Percentiles rank a stretch among this genome's conserved stretches.
phyloP scores from a whole-genome alignment of 2,888 invertebrate genomes.

The Drosophila parthenogenetica region DNA sequence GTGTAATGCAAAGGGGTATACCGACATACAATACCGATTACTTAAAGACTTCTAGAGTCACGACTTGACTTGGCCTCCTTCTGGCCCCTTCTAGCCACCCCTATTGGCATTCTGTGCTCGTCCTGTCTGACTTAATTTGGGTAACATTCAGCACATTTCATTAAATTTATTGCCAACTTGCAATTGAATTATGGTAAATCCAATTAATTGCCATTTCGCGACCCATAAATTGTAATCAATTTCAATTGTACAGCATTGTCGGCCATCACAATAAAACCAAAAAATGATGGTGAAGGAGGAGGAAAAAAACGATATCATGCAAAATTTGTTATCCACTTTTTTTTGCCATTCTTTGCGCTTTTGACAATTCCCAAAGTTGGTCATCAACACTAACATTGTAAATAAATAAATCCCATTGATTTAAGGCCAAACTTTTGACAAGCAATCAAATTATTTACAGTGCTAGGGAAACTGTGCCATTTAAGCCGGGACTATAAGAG shows the following conservation, averaged over 20 bases:
- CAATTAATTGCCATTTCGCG: conserved; percentile 64
- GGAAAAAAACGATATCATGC: neutral
- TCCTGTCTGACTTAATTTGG: conserved; percentile 46
- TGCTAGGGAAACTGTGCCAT: no score
- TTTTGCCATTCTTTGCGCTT: neutral
- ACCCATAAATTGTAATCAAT: conserved; percentile 64
- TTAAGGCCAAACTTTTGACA: neutral
- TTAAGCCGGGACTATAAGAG: no score
- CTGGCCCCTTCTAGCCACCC: neutral
- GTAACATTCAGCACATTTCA: conserved; percentile 58
- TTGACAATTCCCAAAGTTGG: neutral
- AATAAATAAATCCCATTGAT: conserved; percentile 2
- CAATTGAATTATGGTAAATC: conserved; percentile 65
- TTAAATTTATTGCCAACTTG: conserved; percentile 63
- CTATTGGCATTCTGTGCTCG: neutral
- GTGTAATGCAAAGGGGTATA: no score
- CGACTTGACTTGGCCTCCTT: neutral
- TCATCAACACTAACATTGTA: conserved; percentile 7
- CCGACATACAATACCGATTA: no score
- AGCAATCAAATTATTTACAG: no score
- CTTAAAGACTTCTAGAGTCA: no score
- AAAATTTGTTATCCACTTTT: conserved; percentile 26
- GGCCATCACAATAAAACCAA: neutral
- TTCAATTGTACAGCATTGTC: conserved; percentile 49
- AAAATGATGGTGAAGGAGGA: no score